Evolutionary conservation across 2,797 vertebrate species (phyloP), one percentile per base, ranked within the genome.

Genomic region (Oophaga sylvatica): DNA sequence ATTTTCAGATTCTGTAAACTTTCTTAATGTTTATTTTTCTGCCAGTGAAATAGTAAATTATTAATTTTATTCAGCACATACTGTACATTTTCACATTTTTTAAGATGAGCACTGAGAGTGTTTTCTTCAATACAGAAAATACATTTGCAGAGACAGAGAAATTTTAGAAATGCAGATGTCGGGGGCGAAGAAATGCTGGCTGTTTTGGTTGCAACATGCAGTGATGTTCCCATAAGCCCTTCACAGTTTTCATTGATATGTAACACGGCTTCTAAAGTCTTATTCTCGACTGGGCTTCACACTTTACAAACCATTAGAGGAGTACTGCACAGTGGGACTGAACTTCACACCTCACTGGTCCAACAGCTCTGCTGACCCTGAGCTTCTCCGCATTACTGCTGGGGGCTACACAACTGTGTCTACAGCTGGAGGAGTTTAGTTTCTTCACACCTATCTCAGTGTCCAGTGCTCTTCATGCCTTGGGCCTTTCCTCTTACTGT

Each of bases 361-460:
- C 83, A 84, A 62, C 56, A 71, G 19, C 48, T 57, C 6, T 26
- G 62, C 70, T 45, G 13, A 65, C 26, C 63, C 31, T 22, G 62
- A 80, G 65, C 26, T 15, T 76, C 56, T 63, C 79, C 29, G 45
- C 41, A 67, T 81, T 41, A 81, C 67, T 19, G 45, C 70, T 80
- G 68, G 59, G 41, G 60, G 57, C 41, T 76, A 56, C 56, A 77
- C 17, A 35, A 59, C 48, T 88, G 87, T 88, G 53, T 88, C 68
- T 76, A 85, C 87, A 88, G 78, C 87, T 88, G 87, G 87, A 57
- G 35, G 7, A 41, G 62, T 81, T 88, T 84, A 85, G 48, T 10
- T 41, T 48, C 48, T 75, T 65, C 57, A 67, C 68, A 35, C 45
- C 29, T 59, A 68, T n/a, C 22, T 75, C 81, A 79, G 22, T 16